Base-by-base conservation (phyloP, 2,888 invertebrate species). In the Kuschelorhynchus macadamiae region DNA sequence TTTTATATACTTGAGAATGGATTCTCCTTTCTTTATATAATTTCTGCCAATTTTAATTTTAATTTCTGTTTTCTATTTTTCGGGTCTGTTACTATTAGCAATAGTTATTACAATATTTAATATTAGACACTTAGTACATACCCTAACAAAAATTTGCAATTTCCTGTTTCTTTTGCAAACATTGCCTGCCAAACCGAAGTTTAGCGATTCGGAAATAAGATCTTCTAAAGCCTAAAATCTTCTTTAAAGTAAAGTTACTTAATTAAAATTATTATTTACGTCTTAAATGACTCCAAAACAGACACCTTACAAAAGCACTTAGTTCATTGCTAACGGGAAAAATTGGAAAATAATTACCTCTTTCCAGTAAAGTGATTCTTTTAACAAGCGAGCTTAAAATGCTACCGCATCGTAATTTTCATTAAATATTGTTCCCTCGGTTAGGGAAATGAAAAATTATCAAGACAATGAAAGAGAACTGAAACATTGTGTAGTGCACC, bases 361-460 rank as follows among this genome's bases (percentile, higher is more conserved):
- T 75, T 79, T 79, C 76, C 75, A 73, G 72, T 74, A 74, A 71
- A 78, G 71, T 74, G 78, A 77, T 70, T 77, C 73, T 74, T 72
- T 69, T 68, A 53, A 66, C 61, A 61, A 56, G 61, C 56, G 39
- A 16, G 55, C 74, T 73, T 76, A 71, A 79, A 79, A 77, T 77
- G 78, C 79, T 80, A 77, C 76, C 76, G 76, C 75, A 77, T 73
- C 55, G 76, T 81, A 82, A 82, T 82, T 82, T 82, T 82, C 81
- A 82, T 82, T 82, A 82, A 80, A 81, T 79, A 82, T 80, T 79
- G 79, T 78, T 75, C 71, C 52, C 46, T 66, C 62, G 44, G 59
- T 53, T 72, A 70, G 73, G 75, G 73, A 81, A 82, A 82, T 82
- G 82, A 82, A 81, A 83, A 83, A 83, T 82, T 81, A 81, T 79